Evolutionary conservation across 2,113 vertebrate species (phyloP).

Genomic region (Tetraodon nigroviridis): DNA sequence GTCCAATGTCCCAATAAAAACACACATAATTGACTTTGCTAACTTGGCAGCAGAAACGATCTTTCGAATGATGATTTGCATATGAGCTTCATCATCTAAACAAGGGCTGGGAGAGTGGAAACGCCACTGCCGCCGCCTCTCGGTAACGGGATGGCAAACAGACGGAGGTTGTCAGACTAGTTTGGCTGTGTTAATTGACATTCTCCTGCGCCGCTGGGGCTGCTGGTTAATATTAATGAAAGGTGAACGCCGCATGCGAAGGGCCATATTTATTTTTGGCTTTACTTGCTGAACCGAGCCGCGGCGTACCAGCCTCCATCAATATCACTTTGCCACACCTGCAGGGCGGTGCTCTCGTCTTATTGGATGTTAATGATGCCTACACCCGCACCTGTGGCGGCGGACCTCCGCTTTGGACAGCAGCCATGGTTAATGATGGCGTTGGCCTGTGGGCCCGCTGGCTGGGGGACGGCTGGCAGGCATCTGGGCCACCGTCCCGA

Average conservation of each 20-base stretch:
- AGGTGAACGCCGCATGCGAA: constrained; percentile 50
- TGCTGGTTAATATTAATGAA: constrained; percentile 67
- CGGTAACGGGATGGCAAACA: constrained; percentile 50
- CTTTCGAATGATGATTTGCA: constrained; percentile 32
- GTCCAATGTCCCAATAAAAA: constrained; percentile 53
- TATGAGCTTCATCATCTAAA: constrained; percentile 17
- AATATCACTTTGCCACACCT: constrained; percentile 70
- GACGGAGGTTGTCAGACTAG: constrained; percentile 51
- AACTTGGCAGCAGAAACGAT: constrained; percentile 38
- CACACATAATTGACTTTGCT: constrained; percentile 60
- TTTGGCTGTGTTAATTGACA: constrained; percentile 49
- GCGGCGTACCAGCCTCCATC: constrained; percentile 60
- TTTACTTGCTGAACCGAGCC: constrained; percentile 65
- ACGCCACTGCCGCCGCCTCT: background rate
- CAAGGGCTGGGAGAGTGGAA: constrained; percentile 11
- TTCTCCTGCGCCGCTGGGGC: constrained; percentile 26
- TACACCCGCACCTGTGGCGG: constrained; percentile 61
- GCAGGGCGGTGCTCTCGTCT: constrained; percentile 42
- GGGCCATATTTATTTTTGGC: constrained; percentile 70
- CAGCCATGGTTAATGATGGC: constrained; percentile 63
- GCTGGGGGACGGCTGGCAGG: constrained; percentile 25
- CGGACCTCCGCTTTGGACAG: constrained; percentile 47
- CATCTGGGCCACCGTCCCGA: constrained; percentile 59
- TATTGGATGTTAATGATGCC: constrained; percentile 67
- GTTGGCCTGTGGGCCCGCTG: constrained; percentile 52